Evolutionary conservation across 2,113 vertebrate genomes (phyloP).

Genomic region (Python bivittatus): DNA sequence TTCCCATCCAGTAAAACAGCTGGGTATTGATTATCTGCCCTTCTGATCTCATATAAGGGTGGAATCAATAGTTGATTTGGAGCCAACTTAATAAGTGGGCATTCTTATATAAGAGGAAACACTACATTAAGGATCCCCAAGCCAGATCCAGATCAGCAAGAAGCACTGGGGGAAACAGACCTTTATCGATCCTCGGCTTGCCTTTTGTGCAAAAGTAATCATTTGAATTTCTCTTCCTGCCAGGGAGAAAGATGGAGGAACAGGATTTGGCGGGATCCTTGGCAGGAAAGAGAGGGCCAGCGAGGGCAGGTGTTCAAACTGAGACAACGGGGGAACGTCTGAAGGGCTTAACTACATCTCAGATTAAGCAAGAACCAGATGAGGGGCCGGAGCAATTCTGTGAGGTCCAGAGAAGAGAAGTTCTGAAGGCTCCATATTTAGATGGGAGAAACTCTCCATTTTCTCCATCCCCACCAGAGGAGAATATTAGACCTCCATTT

Average conservation of each 20-base stretch:
- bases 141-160: neutral
- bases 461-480: neutral
- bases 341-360: neutral
- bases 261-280: no score
- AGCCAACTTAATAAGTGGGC: no score
- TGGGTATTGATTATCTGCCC: no score
- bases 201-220: neutral
- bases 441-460: neutral
- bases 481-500: neutral
- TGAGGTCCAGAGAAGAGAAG: neutral
- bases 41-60: no score
- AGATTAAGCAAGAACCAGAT: slow-evolving; percentile 17
- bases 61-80: no score
- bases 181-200: neutral
- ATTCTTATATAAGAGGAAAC: no score
- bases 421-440: neutral
- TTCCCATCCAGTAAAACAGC: no score
- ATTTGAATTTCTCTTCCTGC: neutral
- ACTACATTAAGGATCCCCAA: no score
- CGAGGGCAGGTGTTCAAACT: neutral
- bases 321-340: neutral
- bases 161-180: neutral
- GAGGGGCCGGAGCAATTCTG: neutral
- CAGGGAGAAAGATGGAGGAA: neutral
- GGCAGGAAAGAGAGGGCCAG: neutral